Conservation (phyloP, 2,888 invertebrate species). For the Strigamia crassipes region DNA sequence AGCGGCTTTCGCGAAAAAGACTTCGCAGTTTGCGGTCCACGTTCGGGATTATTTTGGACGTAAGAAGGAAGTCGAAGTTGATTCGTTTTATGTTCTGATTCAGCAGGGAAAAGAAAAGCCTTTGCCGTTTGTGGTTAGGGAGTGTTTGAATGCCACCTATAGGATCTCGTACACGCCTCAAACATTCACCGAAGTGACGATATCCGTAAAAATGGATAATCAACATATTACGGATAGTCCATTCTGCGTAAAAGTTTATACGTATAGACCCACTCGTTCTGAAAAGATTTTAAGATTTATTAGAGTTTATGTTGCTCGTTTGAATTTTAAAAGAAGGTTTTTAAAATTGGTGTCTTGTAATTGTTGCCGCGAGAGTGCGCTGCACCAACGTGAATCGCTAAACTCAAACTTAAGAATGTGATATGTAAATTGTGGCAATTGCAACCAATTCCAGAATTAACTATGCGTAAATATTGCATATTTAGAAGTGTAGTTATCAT, state of each 20-base stretch:
- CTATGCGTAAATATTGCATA: no score
- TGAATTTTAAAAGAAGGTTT: no score
- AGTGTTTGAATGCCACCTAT: background rate
- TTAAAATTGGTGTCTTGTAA: no score
- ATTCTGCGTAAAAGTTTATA: background rate
- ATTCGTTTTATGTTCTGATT: background rate
- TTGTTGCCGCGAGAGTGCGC: no score
- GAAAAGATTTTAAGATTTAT: no score
- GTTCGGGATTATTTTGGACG: background rate
- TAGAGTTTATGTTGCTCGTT: no score
- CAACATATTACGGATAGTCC: background rate
- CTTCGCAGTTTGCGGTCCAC: background rate
- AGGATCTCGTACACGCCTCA: background rate
- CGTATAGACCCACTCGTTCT: no score
- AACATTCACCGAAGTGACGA: background rate
- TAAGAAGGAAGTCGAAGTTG: background rate
- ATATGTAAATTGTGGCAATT: no score
- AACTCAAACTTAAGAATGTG: no score
- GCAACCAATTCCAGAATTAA: no score
- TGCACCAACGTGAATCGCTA: no score
- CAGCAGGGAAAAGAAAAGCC: background rate
- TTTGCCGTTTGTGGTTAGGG: background rate
- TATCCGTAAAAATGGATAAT: background rate
- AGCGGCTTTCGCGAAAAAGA: background rate
- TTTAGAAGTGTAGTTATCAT: no score